phyloP scores from a whole-genome alignment of 2,113 vertebrate species.

The Oncorhynchus tshawytscha region DNA sequence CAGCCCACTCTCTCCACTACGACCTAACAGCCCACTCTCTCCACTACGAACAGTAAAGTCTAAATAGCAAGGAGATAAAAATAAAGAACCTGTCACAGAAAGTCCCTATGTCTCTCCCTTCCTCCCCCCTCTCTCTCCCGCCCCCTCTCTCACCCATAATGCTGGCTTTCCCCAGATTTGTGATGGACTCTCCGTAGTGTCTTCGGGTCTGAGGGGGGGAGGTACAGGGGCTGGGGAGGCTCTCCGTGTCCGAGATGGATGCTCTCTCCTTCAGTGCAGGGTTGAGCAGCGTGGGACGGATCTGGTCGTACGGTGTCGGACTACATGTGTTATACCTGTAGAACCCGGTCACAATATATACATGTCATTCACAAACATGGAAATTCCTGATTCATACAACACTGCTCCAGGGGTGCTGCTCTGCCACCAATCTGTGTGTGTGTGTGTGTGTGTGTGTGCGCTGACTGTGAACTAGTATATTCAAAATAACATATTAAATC shows the following conservation, averaged over 20 bases:
- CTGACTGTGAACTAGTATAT: too few species aligned
- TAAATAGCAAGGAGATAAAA: background rate
- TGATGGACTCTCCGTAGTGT: conserved; percentile 94
- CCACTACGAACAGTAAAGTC: background rate
- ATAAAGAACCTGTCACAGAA: background rate
- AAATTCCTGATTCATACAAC: background rate
- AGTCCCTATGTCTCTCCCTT: background rate
- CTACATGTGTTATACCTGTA: conserved; percentile 84
- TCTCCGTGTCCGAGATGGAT: conserved; percentile 78
- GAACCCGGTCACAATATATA: background rate
- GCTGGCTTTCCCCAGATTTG: conserved; percentile 94
- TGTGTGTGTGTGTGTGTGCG: too few species aligned
- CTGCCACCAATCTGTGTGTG: background rate
- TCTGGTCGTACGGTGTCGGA: conserved; percentile 83
- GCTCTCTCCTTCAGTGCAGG: conserved; percentile 79
- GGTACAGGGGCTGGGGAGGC: conserved; percentile 83
- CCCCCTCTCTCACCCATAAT: conserved; percentile 81
- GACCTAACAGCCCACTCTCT: background rate
- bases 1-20: too few species aligned
- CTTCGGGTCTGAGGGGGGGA: conserved; percentile 86
- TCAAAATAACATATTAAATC: too few species aligned
- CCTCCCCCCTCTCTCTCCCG: background rate
- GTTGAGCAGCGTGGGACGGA: conserved; percentile 87
- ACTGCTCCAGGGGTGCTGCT: background rate
- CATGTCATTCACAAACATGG: background rate